phyloP scores from a whole-genome alignment of 2,797 vertebrate species.

The Hirundo rustica region DNA sequence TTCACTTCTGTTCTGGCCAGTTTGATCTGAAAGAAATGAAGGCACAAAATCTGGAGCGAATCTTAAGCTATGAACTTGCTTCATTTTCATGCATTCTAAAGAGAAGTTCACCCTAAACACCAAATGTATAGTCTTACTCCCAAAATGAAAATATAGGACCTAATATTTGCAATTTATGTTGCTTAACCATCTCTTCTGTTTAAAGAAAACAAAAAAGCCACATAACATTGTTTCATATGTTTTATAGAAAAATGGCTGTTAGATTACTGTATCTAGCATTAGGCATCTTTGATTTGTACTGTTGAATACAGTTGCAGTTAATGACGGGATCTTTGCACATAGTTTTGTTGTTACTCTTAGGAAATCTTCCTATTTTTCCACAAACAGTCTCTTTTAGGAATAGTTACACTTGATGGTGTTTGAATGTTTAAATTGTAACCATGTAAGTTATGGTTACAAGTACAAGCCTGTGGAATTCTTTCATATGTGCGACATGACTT shows the following conservation, averaged over 20 bases:
- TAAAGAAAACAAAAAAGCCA: not conserved
- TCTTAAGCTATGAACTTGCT: not conserved
- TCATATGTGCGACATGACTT: not conserved
- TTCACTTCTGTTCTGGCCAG: not conserved
- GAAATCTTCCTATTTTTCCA: not conserved
- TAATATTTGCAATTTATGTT: not conserved
- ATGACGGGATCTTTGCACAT: not conserved
- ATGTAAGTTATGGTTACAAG: accelerated
- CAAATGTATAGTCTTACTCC: not conserved
- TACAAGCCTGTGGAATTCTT: not conserved
- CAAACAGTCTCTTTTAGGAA: not conserved
- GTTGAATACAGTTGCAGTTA: not conserved
- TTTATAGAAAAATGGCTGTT: not conserved
- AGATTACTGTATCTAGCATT: not conserved
- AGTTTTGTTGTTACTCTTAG: not conserved
- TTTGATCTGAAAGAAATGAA: not conserved
- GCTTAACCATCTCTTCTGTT: not conserved
- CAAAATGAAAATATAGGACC: not conserved
- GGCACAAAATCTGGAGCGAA: not conserved
- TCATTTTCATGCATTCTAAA: not conserved
- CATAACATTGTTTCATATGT: not conserved
- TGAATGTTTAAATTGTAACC: not conserved
- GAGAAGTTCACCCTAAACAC: not conserved
- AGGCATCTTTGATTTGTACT: not conserved
- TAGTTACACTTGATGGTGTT: not conserved